A percentile compares a stretch with the other conserved stretches of the same genome.
These are phyloP conservation scores for Epizoanthus illoricatus DNA, from an alignment of 92 coral and sea anemone species.

Conservation along the genomic window DNA sequence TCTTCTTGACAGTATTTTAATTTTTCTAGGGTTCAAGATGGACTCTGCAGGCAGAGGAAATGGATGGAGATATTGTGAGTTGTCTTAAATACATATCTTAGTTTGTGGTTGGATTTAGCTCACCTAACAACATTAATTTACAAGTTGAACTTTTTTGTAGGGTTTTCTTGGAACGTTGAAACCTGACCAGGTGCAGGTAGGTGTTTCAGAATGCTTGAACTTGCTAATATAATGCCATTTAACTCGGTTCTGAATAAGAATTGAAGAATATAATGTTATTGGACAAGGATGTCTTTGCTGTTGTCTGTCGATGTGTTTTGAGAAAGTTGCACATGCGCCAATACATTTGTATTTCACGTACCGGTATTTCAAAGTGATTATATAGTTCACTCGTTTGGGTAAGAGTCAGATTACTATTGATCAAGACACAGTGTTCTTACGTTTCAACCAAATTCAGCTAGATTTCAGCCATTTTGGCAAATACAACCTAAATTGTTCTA, in stretches of 20 bases:
- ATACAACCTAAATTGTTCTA: too few relatives aligned
- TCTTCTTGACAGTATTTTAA: neutral
- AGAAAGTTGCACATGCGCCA: too few relatives aligned
- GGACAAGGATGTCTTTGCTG: too few relatives aligned
- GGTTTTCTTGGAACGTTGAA: conserved; percentile 83
- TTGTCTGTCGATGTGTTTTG: too few relatives aligned
- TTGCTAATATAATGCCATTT: neutral
- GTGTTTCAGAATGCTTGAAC: neutral
- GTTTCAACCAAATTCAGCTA: too few relatives aligned
- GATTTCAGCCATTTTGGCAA: too few relatives aligned
- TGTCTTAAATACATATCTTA: neutral
- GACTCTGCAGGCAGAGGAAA: conserved; percentile 98
- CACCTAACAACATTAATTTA: neutral
- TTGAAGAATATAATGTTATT: too few relatives aligned
- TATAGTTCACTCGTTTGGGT: neutral
- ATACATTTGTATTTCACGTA: neutral
- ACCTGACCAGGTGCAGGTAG: conserved; percentile 98
- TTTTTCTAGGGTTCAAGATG: conserved; percentile 87
- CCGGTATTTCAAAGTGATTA: neutral
- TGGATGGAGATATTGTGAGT: conserved; percentile 95
- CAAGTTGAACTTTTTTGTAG: conserved; percentile 37
- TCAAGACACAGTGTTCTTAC: too few relatives aligned
- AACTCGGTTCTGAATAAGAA: too few relatives aligned
- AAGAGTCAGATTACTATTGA: too few relatives aligned
- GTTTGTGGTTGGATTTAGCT: neutral